A percentile compares a stretch with the other conserved stretches of the same genome.
Conservation (phyloP, 2,888 invertebrate genomes). For the Diarsia mendica region DNA sequence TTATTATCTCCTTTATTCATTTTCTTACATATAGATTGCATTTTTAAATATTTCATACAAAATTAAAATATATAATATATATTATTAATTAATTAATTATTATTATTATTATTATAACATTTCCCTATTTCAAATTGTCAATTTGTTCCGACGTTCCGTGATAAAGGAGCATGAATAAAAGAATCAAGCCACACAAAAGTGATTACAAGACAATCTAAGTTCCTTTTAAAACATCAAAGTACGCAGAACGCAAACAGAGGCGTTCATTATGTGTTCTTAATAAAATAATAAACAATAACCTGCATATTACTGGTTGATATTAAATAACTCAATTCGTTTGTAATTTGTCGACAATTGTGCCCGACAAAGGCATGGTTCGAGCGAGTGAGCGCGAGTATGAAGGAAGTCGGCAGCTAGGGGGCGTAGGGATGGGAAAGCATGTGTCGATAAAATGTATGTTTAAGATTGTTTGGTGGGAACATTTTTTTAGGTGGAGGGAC, state of each 20-base stretch:
- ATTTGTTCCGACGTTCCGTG: background rate
- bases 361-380: constrained; percentile 89
- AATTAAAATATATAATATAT: too few relatives aligned
- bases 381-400: constrained; percentile 90
- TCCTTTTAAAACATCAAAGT: constrained; percentile 55
- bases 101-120: too few relatives aligned
- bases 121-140: constrained; percentile 2
- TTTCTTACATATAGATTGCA: too few relatives aligned
- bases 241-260: constrained; percentile 58
- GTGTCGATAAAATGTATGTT: constrained; percentile 65
- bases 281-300: constrained; percentile 86
- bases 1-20: too few relatives aligned
- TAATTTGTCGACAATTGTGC: constrained; percentile 91
- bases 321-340: constrained; percentile 91
- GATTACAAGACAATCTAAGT: constrained; percentile 49
- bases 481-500: background rate
- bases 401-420: constrained; percentile 88
- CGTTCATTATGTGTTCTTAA: constrained; percentile 72
- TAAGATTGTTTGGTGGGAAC: background rate
- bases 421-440: constrained; percentile 73
- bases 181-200: constrained; percentile 11
- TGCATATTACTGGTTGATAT: constrained; percentile 86
- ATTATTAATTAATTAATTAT: too few relatives aligned
- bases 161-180: too few relatives aligned
- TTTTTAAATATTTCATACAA: too few relatives aligned